Percentiles rank a stretch among this genome's conserved stretches.
phyloP scores from a whole-genome alignment of 2,797 vertebrate genomes.

The Menidia menidia region DNA sequence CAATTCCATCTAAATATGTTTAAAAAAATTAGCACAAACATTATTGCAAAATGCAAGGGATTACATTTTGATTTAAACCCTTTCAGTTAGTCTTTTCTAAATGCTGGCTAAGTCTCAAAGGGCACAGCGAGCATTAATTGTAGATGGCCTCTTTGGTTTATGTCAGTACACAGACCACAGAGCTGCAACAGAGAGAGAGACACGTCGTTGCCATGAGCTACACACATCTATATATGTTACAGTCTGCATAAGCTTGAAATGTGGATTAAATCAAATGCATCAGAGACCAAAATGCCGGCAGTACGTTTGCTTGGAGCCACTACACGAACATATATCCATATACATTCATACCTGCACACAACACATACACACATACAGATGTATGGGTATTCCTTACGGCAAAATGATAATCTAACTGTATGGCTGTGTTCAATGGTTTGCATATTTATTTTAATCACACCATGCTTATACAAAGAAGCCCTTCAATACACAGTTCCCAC shows the following conservation, averaged over 20 bases:
- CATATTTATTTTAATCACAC: conserved; percentile 21
- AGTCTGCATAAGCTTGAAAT: conserved; percentile 43
- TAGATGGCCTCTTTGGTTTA: conserved; percentile 73
- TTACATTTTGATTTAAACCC: conserved; percentile 59
- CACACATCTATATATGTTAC: conserved; percentile 63
- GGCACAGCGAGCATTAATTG: conserved; percentile 65
- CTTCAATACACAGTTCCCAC: neutral
- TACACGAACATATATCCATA: neutral
- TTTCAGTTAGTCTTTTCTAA: conserved; percentile 42
- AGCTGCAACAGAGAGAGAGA: conserved; percentile 28
- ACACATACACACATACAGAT: neutral
- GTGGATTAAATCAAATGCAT: conserved; percentile 42
- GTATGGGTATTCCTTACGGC: neutral
- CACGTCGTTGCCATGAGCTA: conserved; percentile 34
- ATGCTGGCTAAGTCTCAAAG: conserved; percentile 49
- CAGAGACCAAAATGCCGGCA: conserved; percentile 17
- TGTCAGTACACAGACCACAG: conserved; percentile 48
- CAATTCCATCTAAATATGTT: neutral
- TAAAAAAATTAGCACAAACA: conserved; percentile 36
- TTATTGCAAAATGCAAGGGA: conserved; percentile 61
- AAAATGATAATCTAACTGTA: conserved; percentile 42
- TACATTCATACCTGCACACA: neutral
- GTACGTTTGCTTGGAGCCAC: conserved; percentile 18
- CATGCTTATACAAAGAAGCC: neutral
- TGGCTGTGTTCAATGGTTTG: conserved; percentile 2